Evolutionary conservation across 2,888 invertebrate genomes (phyloP), one percentile per base, ranked within the genome.

Genomic region (Orgyia antiqua): DNA sequence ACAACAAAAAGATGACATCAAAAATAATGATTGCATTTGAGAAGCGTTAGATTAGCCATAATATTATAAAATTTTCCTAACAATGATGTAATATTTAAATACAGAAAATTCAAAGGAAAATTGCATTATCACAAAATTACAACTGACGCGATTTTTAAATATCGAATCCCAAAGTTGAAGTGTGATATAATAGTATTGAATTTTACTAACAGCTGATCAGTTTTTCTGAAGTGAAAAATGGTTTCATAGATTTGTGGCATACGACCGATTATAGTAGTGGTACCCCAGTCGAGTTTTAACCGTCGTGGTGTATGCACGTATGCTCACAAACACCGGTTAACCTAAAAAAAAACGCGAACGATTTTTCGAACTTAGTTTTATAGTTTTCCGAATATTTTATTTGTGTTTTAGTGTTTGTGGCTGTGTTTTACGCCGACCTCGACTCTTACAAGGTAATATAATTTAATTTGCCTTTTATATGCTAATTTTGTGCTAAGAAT

Each of bases 361-460:
- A 45, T 9, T 15, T 36, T 24, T 33, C 29, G 35, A 38, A 49
- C 33, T 39, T 33, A 41, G 43, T 46, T 43, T 13, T 9, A 9
- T 15, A 27, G 41, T 51, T 42, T 44, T 39, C 31, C 31, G 39
- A 36, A 15, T 4, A 6, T 15, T 33, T 33, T 27, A 17, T 33
- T 34, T 41, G 49, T 51, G 51, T 26, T 39, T 39, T 38, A 30
- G 48, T 51, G 50, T 45, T 27, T 27, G 30, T 47, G 45, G 50
- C 36, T 41, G 50, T 52, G 47, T 24, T 42, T 29, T 39, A 18
- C 8, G 25, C 36, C 26, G 21, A 24, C 31, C 34, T 27, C 39
- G 24, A 15, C 37, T 31, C 21, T 33, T 29, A 18, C 33, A 42
- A 52, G 51, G 51, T 52, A 52, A 51, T 44, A 45, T n/a, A 13